phyloP scores from a whole-genome alignment of 2,888 invertebrate species.

The Sturmia bella region DNA sequence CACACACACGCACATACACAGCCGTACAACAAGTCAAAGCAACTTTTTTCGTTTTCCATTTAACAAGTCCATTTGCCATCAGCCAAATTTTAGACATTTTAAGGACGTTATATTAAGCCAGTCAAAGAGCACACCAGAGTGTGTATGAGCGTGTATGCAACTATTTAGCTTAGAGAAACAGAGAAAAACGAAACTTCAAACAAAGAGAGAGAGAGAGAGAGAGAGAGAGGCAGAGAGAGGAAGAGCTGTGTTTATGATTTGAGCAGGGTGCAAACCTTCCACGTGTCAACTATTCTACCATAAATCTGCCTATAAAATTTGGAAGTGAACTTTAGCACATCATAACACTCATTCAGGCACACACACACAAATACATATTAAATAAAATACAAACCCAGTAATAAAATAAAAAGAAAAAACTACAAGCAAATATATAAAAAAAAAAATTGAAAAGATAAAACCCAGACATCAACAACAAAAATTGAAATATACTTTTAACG shows the following conservation, averaged over 20 bases:
- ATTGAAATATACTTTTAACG: conserved; percentile 18
- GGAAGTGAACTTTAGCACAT: conserved; percentile 26
- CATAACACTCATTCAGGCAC: not conserved
- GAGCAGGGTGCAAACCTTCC: conserved; percentile 53
- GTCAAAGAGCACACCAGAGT: not conserved
- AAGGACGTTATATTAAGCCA: conserved; percentile 24
- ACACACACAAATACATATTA: not conserved
- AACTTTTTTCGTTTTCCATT: conserved; percentile 23
- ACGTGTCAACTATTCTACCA: conserved; percentile 60
- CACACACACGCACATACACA: not conserved
- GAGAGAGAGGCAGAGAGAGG: not conserved
- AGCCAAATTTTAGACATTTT: conserved; percentile 60
- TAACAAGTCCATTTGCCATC: conserved; percentile 51
- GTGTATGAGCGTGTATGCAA: not conserved
- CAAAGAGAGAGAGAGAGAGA: not conserved
- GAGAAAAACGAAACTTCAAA: not conserved
- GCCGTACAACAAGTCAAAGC: not conserved
- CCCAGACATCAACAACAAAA: conserved; percentile 10
- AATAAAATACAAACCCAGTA: too few species aligned
- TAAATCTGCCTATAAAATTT: conserved; percentile 56
- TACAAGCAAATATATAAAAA: not conserved
- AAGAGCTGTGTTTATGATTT: not conserved
- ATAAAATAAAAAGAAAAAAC: conserved; percentile 1
- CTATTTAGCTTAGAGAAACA: not conserved
- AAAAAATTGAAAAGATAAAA: conserved; percentile 1